A percentile compares a stretch with the other conserved stretches of the same genome.
These are phyloP conservation scores for Falcunculus frontatus DNA, from an alignment of 2,113 vertebrate genomes.

Conservation along the genomic window DNA sequence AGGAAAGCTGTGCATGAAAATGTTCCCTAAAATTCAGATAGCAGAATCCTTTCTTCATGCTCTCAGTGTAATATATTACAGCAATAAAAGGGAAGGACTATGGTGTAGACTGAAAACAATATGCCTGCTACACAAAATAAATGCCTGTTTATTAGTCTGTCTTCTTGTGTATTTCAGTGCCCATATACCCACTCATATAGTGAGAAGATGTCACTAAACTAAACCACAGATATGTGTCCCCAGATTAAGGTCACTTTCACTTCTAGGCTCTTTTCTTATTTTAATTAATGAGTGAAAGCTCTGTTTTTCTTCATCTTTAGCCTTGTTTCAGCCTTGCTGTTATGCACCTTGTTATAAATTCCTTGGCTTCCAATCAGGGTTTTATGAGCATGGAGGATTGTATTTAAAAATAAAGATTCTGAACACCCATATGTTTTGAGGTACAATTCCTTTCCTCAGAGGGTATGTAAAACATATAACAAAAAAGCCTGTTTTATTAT, in stretches of 20 bases:
- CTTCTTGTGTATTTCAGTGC: not conserved
- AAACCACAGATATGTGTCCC: not conserved
- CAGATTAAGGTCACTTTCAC: not conserved
- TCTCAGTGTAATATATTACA: not conserved
- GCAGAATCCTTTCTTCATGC: not conserved
- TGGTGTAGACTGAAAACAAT: not conserved
- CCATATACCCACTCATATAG: not conserved
- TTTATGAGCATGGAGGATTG: slow-evolving; percentile 37
- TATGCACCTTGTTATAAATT: slow-evolving; percentile 47
- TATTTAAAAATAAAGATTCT: slow-evolving; percentile 56
- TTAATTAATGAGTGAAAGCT: not conserved
- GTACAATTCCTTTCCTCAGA: slow-evolving; percentile 61
- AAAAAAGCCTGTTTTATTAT: slow-evolving; percentile 58
- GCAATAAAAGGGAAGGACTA: not conserved
- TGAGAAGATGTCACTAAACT: not conserved
- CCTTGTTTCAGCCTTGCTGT: not conserved
- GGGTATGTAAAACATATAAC: slow-evolving; percentile 61
- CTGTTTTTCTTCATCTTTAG: slow-evolving; percentile 4
- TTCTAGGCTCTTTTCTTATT: not conserved
- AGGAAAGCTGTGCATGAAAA: not conserved
- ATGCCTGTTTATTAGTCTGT: not conserved
- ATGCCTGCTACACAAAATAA: not conserved
- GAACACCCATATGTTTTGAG: slow-evolving; percentile 58
- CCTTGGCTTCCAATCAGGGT: slow-evolving; percentile 29
- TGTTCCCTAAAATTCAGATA: not conserved